phyloP scores from a whole-genome alignment of 2,113 vertebrate genomes.

The Crotalus helleri region DNA sequence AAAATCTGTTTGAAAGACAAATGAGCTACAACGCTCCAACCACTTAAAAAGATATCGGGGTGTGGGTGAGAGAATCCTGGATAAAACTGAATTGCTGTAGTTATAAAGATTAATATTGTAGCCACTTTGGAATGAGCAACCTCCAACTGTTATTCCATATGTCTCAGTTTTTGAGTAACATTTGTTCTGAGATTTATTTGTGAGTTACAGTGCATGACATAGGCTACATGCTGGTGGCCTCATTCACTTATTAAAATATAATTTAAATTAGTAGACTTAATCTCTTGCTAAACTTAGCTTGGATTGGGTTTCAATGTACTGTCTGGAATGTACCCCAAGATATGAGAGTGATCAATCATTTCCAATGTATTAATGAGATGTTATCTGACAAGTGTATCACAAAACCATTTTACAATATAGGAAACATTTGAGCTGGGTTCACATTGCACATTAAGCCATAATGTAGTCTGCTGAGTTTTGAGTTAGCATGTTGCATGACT shows the following conservation, averaged over 20 bases:
- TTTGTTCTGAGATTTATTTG: background rate
- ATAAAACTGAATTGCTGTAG: background rate
- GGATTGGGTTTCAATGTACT: background rate
- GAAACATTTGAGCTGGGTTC: background rate
- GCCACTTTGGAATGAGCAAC: background rate
- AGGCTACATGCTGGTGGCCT: background rate
- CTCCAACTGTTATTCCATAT: background rate
- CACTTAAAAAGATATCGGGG: background rate
- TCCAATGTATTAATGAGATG: background rate
- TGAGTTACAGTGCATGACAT: background rate
- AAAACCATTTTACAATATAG: background rate
- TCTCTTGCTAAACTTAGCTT: background rate
- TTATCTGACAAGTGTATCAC: background rate
- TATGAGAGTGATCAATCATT: background rate
- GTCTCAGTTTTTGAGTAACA: background rate
- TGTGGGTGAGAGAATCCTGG: background rate
- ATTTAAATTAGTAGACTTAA: background rate
- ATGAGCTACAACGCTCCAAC: background rate
- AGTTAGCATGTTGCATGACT: background rate
- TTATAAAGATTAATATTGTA: background rate
- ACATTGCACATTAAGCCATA: background rate
- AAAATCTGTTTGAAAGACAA: background rate
- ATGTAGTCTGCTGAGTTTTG: background rate
- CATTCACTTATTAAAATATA: background rate
- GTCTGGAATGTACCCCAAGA: background rate